A percentile compares a stretch with the other conserved stretches of the same genome.
These are phyloP conservation scores for Drosophila busckii DNA, from an alignment of 1,140 invertebrate species.

Conservation along the genomic window DNA sequence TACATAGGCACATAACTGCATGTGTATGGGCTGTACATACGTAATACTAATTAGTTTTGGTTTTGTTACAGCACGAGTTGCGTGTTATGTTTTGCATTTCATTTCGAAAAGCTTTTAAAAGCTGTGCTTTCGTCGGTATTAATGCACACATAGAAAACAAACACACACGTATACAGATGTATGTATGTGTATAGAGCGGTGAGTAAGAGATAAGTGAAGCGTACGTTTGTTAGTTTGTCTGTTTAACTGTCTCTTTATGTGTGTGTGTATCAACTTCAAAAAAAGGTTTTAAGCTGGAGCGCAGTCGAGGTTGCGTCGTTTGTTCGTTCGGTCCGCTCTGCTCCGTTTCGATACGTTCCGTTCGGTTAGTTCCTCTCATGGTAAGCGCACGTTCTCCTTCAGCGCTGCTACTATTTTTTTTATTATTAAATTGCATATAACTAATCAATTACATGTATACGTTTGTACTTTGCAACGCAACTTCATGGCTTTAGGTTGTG, in stretches of 20 bases:
- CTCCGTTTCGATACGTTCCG: slow-evolving; percentile 41
- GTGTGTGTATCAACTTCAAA: slow-evolving; percentile 67
- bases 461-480: background rate
- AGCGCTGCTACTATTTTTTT: slow-evolving; percentile 34
- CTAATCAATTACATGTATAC: slow-evolving; percentile 16
- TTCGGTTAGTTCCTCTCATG: slow-evolving; percentile 70
- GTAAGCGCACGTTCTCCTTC: slow-evolving; percentile 70
- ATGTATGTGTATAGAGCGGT: background rate
- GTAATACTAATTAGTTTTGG: slow-evolving; percentile 70
- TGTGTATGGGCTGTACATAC: slow-evolving; percentile 43
- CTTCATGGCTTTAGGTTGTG: too few relatives aligned
- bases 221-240: slow-evolving; percentile 3
- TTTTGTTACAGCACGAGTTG: slow-evolving; percentile 72
- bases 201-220: slow-evolving; percentile 23
- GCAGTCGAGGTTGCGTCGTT: slow-evolving; percentile 69
- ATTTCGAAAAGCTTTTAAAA: slow-evolving; percentile 69
- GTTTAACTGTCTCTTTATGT: slow-evolving; percentile 19
- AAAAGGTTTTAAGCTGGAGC: slow-evolving; percentile 73
- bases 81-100: slow-evolving; percentile 72
- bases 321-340: slow-evolving; percentile 64
- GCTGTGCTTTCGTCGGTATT: slow-evolving; percentile 64
- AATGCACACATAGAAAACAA: slow-evolving; percentile 18
- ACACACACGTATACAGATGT: slow-evolving; percentile 13
- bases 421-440: too few relatives aligned
- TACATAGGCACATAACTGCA: slow-evolving; percentile 8